A percentile compares a stretch with the other conserved stretches of the same genome.
Conservation (phyloP, 2,797 vertebrate genomes). For the Scomberomorus guttatus region DNA sequence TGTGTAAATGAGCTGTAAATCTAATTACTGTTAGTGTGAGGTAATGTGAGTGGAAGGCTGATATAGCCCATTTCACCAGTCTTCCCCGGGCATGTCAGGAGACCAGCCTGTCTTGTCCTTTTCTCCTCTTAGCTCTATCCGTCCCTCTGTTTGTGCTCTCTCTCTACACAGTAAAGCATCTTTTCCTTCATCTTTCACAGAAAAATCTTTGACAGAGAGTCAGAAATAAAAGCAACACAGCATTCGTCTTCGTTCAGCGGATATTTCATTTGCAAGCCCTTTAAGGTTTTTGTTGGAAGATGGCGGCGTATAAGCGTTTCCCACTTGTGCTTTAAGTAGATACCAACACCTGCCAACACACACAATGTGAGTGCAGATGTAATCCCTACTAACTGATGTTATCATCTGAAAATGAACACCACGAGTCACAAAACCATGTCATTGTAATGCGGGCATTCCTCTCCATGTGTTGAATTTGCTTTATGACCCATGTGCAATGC, state of each 20-base stretch:
- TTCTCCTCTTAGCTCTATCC: conserved; percentile 34
- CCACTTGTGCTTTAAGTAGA: conserved; percentile 33
- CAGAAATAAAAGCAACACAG: conserved; percentile 20
- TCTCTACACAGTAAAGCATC: neutral
- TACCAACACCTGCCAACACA: conserved; percentile 49
- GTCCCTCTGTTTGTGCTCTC: conserved; percentile 34
- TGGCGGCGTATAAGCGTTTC: conserved; percentile 31
- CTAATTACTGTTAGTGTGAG: conserved; percentile 66
- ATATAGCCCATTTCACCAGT: conserved; percentile 61
- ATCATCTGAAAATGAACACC: conserved; percentile 54
- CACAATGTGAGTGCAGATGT: conserved; percentile 48
- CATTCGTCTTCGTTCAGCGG: conserved; percentile 24
- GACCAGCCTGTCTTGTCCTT: conserved; percentile 59
- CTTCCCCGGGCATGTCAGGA: conserved; percentile 43
- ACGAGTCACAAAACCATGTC: conserved; percentile 32
- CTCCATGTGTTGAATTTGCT: conserved; percentile 52
- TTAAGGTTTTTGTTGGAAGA: conserved; percentile 51
- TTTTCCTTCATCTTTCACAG: conserved; percentile 29
- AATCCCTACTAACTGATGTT: conserved; percentile 59
- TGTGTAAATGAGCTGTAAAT: conserved; percentile 45
- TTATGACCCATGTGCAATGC: conserved; percentile 48
- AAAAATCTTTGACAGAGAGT: conserved; percentile 49
- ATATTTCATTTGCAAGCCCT: conserved; percentile 24
- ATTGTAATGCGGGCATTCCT: conserved; percentile 42
- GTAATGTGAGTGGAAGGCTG: conserved; percentile 68